phyloP scores from a whole-genome alignment of 1,140 invertebrate species.

The Procambarus virginalis region DNA sequence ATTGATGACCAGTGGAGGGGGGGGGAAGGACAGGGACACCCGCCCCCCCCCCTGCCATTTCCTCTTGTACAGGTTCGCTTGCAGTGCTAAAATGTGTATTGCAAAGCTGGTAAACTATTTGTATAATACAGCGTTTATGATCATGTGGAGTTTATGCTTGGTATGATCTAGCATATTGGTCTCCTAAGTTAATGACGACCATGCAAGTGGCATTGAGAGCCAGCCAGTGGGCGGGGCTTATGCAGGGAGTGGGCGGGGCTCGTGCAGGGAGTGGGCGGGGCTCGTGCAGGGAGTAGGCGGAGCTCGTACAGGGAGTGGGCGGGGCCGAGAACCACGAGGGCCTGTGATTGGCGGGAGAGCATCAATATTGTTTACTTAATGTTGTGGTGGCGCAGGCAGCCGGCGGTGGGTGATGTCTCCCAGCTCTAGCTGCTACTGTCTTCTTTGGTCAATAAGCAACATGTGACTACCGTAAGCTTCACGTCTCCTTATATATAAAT shows the following conservation, averaged over 20 bases:
- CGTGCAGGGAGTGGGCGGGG: neutral
- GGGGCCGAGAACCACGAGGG: neutral
- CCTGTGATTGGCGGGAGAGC: slow-evolving; percentile 28
- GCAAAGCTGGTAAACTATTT: no score
- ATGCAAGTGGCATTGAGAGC: neutral
- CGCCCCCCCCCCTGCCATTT: no score
- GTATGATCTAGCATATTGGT: no score
- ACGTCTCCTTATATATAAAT: neutral
- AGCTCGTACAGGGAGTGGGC: slow-evolving; percentile 11
- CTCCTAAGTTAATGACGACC: neutral
- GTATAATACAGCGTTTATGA: no score
- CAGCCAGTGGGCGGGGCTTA: neutral
- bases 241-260: neutral
- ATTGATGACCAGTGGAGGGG: slow-evolving; percentile 9
- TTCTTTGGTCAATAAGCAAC: slow-evolving; percentile 35
- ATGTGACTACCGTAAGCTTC: neutral
- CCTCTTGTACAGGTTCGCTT: no score
- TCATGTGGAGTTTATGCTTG: no score
- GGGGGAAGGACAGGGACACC: no score
- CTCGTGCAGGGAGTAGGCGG: slow-evolving; percentile 10
- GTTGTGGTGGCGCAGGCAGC: slow-evolving; percentile 19
- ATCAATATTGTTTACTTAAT: slow-evolving; percentile 49
- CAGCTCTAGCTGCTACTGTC: neutral
- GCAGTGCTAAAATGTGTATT: no score
- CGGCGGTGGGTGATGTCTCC: neutral